These are phyloP conservation scores for Centroberyx gerrardi DNA, from an alignment of 2,797 vertebrate genomes.

Conservation along the genomic window DNA sequence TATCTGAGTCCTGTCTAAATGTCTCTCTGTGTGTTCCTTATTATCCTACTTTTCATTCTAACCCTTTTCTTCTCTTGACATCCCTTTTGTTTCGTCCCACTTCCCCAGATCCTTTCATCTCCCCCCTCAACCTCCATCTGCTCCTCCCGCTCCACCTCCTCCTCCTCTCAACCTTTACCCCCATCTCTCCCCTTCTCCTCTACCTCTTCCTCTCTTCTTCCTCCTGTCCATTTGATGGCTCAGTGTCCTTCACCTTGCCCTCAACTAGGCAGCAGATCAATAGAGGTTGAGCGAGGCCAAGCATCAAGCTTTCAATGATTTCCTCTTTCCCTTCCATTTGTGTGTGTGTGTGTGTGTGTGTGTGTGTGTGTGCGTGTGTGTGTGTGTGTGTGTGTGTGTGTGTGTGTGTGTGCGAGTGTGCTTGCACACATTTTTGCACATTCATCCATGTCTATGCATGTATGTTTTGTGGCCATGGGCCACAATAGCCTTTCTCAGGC, in stretches of 20 bases:
- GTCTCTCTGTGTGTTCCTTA: background rate
- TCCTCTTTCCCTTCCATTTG: conserved; percentile 51
- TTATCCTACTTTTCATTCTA: conserved; percentile 10
- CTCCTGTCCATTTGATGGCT: conserved; percentile 56
- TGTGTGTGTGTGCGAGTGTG: conserved; percentile 11
- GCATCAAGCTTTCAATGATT: conserved; percentile 64
- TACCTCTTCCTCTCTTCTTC: conserved; percentile 41
- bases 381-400: conserved; percentile 4
- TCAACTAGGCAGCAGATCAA: conserved; percentile 73
- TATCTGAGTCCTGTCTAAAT: conserved; percentile 2
- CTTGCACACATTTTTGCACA: background rate
- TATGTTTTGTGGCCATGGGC: conserved; percentile 19
- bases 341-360: conserved; percentile 37
- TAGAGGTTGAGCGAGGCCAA: conserved; percentile 69
- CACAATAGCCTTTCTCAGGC: conserved; percentile 22
- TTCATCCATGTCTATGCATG: background rate
- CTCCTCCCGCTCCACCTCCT: conserved; percentile 12
- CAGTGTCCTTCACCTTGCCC: conserved; percentile 74
- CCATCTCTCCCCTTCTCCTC: conserved; percentile 52
- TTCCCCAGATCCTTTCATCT: conserved; percentile 2
- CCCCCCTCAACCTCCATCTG: background rate
- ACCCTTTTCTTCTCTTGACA: background rate
- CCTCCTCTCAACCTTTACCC: conserved; percentile 42
- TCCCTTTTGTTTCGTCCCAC: background rate
- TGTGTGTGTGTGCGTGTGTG: conserved; percentile 19